Conservation (phyloP, 2,797 vertebrate species). For the Oreochromis mossambicus region DNA sequence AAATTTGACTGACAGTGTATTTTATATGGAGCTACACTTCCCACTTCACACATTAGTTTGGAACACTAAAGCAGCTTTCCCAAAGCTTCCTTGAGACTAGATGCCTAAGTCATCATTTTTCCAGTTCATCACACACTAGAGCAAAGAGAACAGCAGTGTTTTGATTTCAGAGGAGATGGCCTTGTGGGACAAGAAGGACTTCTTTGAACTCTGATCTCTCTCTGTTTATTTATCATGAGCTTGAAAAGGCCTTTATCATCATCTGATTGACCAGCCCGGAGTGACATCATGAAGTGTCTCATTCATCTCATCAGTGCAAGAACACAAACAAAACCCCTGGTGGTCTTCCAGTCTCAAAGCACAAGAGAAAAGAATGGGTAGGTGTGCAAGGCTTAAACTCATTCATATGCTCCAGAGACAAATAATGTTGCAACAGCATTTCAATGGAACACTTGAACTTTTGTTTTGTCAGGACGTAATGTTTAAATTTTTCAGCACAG, state of each 20-base stretch:
- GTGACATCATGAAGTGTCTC: slow-evolving; percentile 43
- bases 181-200: slow-evolving; percentile 18
- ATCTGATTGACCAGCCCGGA: slow-evolving; percentile 12
- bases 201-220: slow-evolving; percentile 31
- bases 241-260: slow-evolving; percentile 37
- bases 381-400: slow-evolving; percentile 20
- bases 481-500: slow-evolving; percentile 26
- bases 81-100: slow-evolving; percentile 3
- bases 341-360: slow-evolving; percentile 40
- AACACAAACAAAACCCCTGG: slow-evolving; percentile 12
- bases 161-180: slow-evolving; percentile 29
- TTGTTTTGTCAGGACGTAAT: slow-evolving; percentile 25
- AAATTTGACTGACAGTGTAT: background rate
- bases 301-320: slow-evolving; percentile 28
- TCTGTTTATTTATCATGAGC: slow-evolving; percentile 33
- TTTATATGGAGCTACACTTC: slow-evolving; percentile 1
- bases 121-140: slow-evolving; percentile 18
- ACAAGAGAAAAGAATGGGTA: slow-evolving; percentile 47
- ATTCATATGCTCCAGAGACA: slow-evolving; percentile 43
- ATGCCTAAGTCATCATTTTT: slow-evolving; percentile 27
- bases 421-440: slow-evolving; percentile 48
- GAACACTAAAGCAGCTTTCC: slow-evolving; percentile 12
- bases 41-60: background rate
- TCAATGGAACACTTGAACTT: slow-evolving; percentile 14
- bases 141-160: slow-evolving; percentile 25